These are phyloP conservation scores for Urechis unicinctus DNA, from an alignment of 2,888 invertebrate genomes.

Conservation along the genomic window DNA sequence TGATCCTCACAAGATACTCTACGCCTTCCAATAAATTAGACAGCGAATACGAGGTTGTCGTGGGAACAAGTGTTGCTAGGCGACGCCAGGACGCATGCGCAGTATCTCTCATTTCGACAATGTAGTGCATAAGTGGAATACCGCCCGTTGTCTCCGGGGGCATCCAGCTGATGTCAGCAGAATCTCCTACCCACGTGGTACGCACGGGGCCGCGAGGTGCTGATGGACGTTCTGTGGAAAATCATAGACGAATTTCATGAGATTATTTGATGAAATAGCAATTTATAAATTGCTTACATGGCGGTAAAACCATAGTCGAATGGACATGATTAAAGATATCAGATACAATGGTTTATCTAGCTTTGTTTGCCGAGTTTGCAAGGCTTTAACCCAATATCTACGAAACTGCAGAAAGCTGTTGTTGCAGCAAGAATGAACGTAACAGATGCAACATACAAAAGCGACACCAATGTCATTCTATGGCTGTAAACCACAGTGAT, in stretches of 20 bases:
- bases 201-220: constrained; percentile 76
- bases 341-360: no score
- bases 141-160: constrained; percentile 50
- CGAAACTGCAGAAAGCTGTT: no score
- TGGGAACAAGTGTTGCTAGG: constrained; percentile 65
- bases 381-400: no score
- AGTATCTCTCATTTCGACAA: constrained; percentile 30
- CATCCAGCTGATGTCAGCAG: constrained; percentile 45
- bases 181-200: constrained; percentile 33
- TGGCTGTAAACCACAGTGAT: no score
- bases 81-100: constrained; percentile 82
- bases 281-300: background rate
- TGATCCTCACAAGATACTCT: constrained; percentile 46
- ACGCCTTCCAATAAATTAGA: constrained; percentile 25
- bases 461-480: no score
- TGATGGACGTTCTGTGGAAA: constrained; percentile 55
- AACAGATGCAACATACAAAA: no score
- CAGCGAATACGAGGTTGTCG: constrained; percentile 15
- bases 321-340: no score
- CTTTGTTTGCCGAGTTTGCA: no score
- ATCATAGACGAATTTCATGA: background rate
- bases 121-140: constrained; percentile 41
- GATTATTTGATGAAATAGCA: background rate
- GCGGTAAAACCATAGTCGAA: no score
- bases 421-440: no score